Evolutionary conservation across 2,113 vertebrate genomes (phyloP).

Genomic region (Menidia beryllina): DNA sequence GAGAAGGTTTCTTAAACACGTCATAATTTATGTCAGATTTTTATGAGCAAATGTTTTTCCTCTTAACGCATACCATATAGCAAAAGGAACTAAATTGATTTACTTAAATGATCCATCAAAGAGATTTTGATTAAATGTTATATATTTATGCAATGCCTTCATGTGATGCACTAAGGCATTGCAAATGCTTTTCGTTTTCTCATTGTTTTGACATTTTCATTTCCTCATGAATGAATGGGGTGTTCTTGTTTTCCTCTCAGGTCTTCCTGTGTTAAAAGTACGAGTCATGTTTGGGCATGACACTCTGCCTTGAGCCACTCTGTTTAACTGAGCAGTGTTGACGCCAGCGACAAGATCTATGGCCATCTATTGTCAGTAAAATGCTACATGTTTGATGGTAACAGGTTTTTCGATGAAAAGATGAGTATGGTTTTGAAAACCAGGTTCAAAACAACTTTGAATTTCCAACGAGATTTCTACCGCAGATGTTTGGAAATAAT

Average conservation of each 20-base stretch:
- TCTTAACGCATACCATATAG: neutral
- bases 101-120: neutral
- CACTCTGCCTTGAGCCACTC: constrained; percentile 27
- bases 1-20: neutral
- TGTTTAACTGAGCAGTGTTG: constrained; percentile 28
- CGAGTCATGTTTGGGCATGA: constrained; percentile 22
- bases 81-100: neutral
- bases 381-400: neutral
- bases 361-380: neutral
- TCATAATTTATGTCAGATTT: neutral
- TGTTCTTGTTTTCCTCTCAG: constrained; percentile 4
- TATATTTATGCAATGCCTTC: neutral
- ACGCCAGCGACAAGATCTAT: constrained; percentile 24
- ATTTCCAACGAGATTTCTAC: neutral
- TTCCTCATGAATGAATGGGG: constrained; percentile 3
- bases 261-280: constrained; percentile 7
- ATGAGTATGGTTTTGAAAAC: no score
- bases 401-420: no score
- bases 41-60: neutral
- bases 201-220: constrained; percentile 1
- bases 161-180: neutral
- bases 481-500: neutral
- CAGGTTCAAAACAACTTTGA: neutral
- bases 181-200: neutral
- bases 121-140: neutral